Conservation (phyloP, 2,797 vertebrate genomes). For the Halcyon leucocephala region DNA sequence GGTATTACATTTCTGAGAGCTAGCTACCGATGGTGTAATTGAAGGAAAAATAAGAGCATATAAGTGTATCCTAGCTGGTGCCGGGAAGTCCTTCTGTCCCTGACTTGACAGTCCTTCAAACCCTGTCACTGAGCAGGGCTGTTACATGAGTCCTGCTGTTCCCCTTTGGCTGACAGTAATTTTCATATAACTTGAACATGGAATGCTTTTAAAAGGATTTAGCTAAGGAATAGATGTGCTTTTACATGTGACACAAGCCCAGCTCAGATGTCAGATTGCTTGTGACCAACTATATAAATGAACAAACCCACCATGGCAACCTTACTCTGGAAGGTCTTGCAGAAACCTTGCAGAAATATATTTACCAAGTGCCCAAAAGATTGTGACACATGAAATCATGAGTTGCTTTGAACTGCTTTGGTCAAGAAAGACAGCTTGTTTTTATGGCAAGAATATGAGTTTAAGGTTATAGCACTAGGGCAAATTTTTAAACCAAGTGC, state of each 20-base stretch:
- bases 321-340: background rate
- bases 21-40: background rate
- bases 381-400: background rate
- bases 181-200: background rate
- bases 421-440: background rate
- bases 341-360: background rate
- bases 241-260: background rate
- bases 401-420: background rate
- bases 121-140: background rate
- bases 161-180: constrained; percentile 23
- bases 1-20: constrained; percentile 20
- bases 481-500: background rate
- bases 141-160: background rate
- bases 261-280: constrained; percentile 26
- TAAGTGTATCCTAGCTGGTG: constrained; percentile 25
- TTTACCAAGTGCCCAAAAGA: background rate
- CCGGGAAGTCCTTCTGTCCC: background rate
- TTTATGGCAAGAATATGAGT: background rate
- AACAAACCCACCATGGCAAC: background rate
- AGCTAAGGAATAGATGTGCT: background rate
- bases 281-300: background rate
- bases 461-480: background rate
- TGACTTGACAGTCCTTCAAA: constrained; percentile 1
- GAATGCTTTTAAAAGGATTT: constrained; percentile 59
- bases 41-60: constrained; percentile 26